A percentile compares a stretch with the other conserved stretches of the same genome.
Conservation (phyloP, 2,797 vertebrate species). For the Diglossa cyanea region DNA sequence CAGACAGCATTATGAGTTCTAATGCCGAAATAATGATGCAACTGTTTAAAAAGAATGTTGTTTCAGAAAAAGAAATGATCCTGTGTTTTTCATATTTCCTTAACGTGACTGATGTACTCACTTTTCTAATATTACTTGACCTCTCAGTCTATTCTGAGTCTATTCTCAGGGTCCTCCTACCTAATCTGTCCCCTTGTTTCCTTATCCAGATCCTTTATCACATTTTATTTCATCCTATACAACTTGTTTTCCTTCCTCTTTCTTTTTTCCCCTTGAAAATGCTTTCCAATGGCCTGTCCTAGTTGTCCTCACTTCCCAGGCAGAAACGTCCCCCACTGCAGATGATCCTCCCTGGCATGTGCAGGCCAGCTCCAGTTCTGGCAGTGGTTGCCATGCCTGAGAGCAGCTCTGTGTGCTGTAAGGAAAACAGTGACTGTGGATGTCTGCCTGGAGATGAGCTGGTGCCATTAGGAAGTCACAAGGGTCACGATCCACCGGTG, state of each 20-base stretch:
- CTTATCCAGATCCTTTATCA: background rate
- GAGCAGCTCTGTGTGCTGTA: background rate
- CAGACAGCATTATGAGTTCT: background rate
- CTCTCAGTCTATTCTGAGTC: background rate
- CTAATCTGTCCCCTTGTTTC: background rate
- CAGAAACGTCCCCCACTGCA: background rate
- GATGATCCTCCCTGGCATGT: background rate
- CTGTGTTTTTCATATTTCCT: background rate
- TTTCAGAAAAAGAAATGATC: background rate
- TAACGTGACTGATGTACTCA: background rate
- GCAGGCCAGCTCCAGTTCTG: background rate
- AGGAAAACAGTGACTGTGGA: background rate
- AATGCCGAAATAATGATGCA: background rate
- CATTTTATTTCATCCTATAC: background rate
- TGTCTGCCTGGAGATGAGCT: background rate
- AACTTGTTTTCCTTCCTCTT: background rate
- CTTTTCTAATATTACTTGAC: background rate
- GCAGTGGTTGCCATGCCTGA: background rate
- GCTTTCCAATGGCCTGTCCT: background rate
- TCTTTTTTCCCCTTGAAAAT: background rate
- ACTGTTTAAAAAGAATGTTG: background rate
- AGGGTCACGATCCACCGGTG: background rate
- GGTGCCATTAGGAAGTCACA: background rate
- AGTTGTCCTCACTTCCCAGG: background rate
- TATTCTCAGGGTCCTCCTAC: background rate